These are phyloP conservation scores for Diarsia rubi DNA, from an alignment of 2,888 invertebrate species.

Conservation along the genomic window DNA sequence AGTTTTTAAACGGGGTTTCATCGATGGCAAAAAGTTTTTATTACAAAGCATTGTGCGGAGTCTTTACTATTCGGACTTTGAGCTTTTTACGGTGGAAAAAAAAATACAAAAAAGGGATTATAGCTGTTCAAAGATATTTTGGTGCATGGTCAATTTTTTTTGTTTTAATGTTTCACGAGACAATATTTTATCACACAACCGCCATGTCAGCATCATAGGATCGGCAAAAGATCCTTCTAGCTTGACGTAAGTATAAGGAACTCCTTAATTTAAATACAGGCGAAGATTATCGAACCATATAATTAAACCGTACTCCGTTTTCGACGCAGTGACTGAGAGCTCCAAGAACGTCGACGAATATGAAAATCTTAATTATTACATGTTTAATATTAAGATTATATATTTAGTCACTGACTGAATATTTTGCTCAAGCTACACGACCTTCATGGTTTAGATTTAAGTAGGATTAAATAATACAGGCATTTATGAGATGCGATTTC, in stretches of 20 bases:
- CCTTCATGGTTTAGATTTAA: neutral
- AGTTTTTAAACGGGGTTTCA: slow-evolving; percentile 11
- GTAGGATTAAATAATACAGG: neutral
- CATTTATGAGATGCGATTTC: slow-evolving; percentile 8
- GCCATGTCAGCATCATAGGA: neutral
- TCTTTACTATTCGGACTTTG: slow-evolving; percentile 8
- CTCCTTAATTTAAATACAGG: slow-evolving; percentile 24
- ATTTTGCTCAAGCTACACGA: neutral
- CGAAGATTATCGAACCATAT: slow-evolving; percentile 36
- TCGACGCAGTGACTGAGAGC: slow-evolving; percentile 19
- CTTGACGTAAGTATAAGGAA: neutral
- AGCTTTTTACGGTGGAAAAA: neutral
- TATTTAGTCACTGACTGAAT: slow-evolving; percentile 30
- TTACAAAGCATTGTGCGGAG: neutral
- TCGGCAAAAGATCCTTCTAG: neutral
- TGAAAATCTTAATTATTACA: slow-evolving; percentile 34
- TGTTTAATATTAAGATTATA: slow-evolving; percentile 27
- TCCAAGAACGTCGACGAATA: slow-evolving; percentile 23
- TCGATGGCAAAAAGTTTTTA: slow-evolving; percentile 33
- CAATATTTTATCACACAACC: neutral
- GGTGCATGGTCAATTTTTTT: neutral
- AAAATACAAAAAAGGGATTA: neutral
- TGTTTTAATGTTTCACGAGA: neutral
- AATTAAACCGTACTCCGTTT: slow-evolving; percentile 43
- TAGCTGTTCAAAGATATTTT: neutral